Base-by-base conservation (phyloP, 2,888 invertebrate species). In the Sceliomorpha sp. region DNA sequence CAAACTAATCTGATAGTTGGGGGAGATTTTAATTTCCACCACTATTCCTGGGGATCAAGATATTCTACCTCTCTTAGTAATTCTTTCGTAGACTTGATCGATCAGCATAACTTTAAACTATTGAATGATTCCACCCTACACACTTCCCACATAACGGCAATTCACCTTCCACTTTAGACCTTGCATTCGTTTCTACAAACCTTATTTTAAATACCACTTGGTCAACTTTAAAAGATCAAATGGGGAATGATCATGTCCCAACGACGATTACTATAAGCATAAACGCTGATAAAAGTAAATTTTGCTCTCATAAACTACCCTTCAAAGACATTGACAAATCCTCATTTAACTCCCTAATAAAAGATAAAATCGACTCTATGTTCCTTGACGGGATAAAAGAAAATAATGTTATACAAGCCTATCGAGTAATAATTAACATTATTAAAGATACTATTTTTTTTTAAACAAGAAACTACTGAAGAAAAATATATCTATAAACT, bases 21-120 rank as follows among this genome's bases (percentile, higher is more conserved):
- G 29, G 56, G 56, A 17, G 63, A 55, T 10, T 55, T 63, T 20
- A 63, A 63, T 17, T 4, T 47, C 9, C 58, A 66, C 24, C 13
- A 59, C 9, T 29, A 12, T 0, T 7, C 10, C 1, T 59, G 59
- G 67, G 53, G 53, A 5, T 36, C 40, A 8, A 0, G 9, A 6
- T 5, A 32, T 1, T 15, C 27, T 2, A 17, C 40, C 14, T 1
- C 0, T 8, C 1, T 1, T 8, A 56, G 64, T 15, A 15, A 31
- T 7, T 31, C 6, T 7, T 27, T 64, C 3, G 20, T 20, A 0
- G 3, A 34, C 0, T 14, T 6, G 7, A 1, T 58, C 0, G 10
- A 34, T 7, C 5, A 44, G n/a, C 44, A 32, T 1, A 9, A 44
- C 9, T 29, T 37, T 0, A 36, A 20, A 10, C 13, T 55, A 1